Conservation (phyloP, 2,113 vertebrate genomes). For the Eptesicus fuscus region DNA sequence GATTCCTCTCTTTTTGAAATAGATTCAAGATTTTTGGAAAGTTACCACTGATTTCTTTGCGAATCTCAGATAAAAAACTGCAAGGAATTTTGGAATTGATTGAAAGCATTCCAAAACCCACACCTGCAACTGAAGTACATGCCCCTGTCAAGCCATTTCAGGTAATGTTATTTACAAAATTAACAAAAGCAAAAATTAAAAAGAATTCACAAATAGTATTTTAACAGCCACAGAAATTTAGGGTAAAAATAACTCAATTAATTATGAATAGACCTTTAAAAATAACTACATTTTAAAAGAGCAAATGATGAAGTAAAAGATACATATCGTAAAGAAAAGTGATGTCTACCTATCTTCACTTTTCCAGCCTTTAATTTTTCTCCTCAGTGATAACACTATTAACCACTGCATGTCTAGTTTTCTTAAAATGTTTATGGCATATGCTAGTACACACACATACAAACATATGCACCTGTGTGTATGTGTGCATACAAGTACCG, state of each 20-base stretch:
- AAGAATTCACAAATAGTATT: background rate
- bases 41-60: slow-evolving; percentile 91
- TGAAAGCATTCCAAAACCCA: slow-evolving; percentile 93
- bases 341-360: background rate
- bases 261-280: background rate
- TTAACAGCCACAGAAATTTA: background rate
- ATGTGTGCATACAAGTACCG: background rate
- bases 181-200: slow-evolving; percentile 5
- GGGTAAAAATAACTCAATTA: background rate
- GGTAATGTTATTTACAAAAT: slow-evolving; percentile 79
- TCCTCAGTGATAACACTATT: background rate
- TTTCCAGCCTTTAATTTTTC: background rate
- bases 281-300: background rate
- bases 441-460: background rate
- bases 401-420: background rate
- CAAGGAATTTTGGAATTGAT: slow-evolving; percentile 89
- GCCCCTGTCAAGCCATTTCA: slow-evolving; percentile 76
- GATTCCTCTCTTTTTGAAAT: slow-evolving; percentile 62
- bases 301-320: background rate
- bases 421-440: background rate
- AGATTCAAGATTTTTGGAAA: slow-evolving; percentile 95
- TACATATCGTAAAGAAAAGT: background rate
- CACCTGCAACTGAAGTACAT: slow-evolving; percentile 79
- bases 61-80: slow-evolving; percentile 93
- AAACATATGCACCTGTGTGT: background rate